These are phyloP conservation scores for Prionace glauca DNA, from an alignment of 2,797 vertebrate genomes.

Conservation along the genomic window DNA sequence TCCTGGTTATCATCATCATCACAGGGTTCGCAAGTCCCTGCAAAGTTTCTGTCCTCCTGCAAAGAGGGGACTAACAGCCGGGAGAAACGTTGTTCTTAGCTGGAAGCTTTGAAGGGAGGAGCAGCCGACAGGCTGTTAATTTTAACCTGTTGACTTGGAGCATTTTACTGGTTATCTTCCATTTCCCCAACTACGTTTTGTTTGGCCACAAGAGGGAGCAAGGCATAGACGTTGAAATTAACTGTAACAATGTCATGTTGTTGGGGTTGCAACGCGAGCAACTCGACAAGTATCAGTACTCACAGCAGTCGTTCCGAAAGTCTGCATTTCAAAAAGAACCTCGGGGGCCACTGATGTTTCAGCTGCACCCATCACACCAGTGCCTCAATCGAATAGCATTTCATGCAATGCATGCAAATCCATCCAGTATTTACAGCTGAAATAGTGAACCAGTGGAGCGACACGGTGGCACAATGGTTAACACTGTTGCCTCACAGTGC, in stretches of 20 bases:
- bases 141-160: not conserved
- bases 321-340: not conserved
- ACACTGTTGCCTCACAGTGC: no score
- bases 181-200: not conserved
- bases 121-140: not conserved
- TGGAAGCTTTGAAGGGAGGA: not conserved
- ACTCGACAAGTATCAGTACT: not conserved
- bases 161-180: not conserved
- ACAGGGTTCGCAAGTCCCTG: not conserved
- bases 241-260: not conserved
- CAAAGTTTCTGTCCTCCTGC: not conserved
- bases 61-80: no score
- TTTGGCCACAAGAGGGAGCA: conserved; percentile 8
- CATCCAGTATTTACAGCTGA: not conserved
- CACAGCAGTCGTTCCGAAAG: not conserved
- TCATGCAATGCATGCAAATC: not conserved
- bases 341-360: not conserved
- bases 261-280: not conserved
- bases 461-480: no score
- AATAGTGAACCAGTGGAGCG: not conserved
- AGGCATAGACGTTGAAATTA: not conserved
- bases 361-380: no score
- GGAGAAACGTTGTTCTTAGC: no score
- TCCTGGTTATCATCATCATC: no score
- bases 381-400: not conserved